phyloP scores from a whole-genome alignment of 2,888 invertebrate genomes.

The Drosophila affinis region DNA sequence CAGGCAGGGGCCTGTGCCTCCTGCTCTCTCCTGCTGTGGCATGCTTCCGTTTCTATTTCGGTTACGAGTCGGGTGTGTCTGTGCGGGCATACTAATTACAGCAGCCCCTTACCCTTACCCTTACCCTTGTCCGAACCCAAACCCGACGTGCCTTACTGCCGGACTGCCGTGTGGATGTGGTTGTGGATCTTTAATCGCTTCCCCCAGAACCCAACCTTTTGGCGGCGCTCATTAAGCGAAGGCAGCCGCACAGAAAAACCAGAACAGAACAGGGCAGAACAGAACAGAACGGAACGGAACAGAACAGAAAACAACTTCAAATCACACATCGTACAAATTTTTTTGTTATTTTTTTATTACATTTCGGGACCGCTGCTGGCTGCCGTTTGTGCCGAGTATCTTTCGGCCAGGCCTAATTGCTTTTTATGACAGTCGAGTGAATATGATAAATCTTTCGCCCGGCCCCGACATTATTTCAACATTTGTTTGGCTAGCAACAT shows the following conservation, averaged over 20 bases:
- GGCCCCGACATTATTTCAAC: constrained; percentile 44
- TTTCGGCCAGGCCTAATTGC: constrained; percentile 65
- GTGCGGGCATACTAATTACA: constrained; percentile 73
- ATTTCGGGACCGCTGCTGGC: constrained; percentile 56
- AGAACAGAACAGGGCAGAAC: constrained; percentile 35
- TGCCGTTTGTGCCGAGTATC: constrained; percentile 53
- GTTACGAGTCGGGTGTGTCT: constrained; percentile 25
- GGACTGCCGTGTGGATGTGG: constrained; percentile 19
- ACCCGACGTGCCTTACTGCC: constrained; percentile 29
- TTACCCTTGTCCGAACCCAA: constrained; percentile 7
- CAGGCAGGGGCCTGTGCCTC: not conserved
- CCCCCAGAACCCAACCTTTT: constrained; percentile 37
- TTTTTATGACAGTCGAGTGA: constrained; percentile 75
- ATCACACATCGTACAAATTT: constrained; percentile 58
- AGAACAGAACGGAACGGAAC: constrained; percentile 24
- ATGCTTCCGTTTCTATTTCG: constrained; percentile 30
- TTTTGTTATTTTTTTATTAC: constrained; percentile 32
- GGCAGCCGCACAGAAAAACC: constrained; percentile 36
- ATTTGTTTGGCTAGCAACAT: constrained; percentile 61
- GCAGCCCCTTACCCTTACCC: constrained; percentile 18
- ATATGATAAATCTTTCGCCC: constrained; percentile 71
- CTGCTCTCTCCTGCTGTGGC: not conserved
- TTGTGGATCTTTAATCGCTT: constrained; percentile 62
- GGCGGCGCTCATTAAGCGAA: constrained; percentile 43
- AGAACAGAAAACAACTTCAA: constrained; percentile 54